phyloP scores from a whole-genome alignment of 2,113 vertebrate species.

The Xiphias gladius region DNA sequence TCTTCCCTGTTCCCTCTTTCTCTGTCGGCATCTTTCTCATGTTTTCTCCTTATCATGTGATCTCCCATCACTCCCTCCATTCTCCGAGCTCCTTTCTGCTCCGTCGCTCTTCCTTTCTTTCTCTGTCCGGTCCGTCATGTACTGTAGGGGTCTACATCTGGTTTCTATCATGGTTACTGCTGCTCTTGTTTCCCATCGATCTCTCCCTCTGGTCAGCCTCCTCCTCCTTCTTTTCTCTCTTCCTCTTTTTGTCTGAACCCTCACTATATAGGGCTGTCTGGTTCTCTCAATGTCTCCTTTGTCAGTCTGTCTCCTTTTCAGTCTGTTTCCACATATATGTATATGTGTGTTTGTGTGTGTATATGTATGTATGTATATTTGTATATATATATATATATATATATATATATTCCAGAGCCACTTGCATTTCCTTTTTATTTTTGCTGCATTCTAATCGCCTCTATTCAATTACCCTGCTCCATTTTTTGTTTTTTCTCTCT shows the following conservation, averaged over 20 bases:
- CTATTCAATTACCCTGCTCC: not conserved
- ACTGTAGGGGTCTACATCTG: constrained; percentile 74
- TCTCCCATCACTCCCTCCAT: constrained; percentile 27
- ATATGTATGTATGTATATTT: not conserved
- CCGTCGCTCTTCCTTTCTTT: constrained; percentile 13
- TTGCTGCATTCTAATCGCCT: not conserved
- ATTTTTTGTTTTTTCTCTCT: not conserved
- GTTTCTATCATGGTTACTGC: constrained; percentile 76
- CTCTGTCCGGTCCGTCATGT: constrained; percentile 39
- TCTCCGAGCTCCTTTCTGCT: constrained; percentile 14
- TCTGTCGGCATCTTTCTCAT: constrained; percentile 34
- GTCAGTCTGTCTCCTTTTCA: not conserved
- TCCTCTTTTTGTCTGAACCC: constrained; percentile 20
- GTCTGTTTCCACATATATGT: constrained; percentile 18
- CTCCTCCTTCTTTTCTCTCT: constrained; percentile 31
- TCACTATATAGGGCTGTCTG: constrained; percentile 38
- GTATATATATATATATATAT: not conserved
- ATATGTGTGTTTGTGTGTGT: too few species aligned
- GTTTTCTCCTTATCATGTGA: not conserved
- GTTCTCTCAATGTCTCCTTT: constrained; percentile 33
- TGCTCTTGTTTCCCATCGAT: constrained; percentile 77
- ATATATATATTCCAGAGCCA: not conserved
- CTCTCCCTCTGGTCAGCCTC: constrained; percentile 62
- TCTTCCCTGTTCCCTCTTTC: constrained; percentile 21
- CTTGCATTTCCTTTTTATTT: not conserved